These are phyloP conservation scores for Ctenicera cuprea DNA, from an alignment of 2,888 invertebrate genomes.

Conservation along the genomic window DNA sequence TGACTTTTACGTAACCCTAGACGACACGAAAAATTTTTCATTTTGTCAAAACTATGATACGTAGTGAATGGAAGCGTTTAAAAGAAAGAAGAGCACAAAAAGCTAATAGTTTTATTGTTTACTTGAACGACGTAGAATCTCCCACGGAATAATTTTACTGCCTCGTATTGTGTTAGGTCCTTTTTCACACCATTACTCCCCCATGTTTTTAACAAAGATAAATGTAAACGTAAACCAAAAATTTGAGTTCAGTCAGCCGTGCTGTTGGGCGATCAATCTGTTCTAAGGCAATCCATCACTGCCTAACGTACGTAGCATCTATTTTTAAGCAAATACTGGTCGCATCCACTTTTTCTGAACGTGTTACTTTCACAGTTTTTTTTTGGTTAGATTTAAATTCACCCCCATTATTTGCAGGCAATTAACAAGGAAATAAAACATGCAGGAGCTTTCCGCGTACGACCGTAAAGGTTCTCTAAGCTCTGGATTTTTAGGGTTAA, in stretches of 20 bases:
- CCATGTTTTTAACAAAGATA: conserved; percentile 47
- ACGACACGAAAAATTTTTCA: conserved; percentile 7
- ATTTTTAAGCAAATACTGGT: conserved; percentile 42
- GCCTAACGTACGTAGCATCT: conserved; percentile 36
- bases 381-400: not conserved
- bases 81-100: conserved; percentile 19
- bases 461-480: conserved; percentile 35
- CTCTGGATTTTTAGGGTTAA: conserved; percentile 38
- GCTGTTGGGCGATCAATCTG: conserved; percentile 46
- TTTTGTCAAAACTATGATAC: conserved; percentile 24
- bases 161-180: conserved; percentile 23
- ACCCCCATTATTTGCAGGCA: conserved; percentile 36
- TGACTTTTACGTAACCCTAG: not conserved
- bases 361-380: conserved; percentile 1
- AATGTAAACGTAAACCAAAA: conserved; percentile 47
- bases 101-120: conserved; percentile 34
- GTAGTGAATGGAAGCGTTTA: conserved; percentile 10
- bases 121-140: conserved; percentile 12
- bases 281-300: conserved; percentile 44
- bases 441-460: conserved; percentile 19
- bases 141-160: conserved; percentile 1
- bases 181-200: conserved; percentile 43
- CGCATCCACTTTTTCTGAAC: conserved; percentile 6
- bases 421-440: conserved; percentile 41
- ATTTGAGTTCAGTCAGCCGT: conserved; percentile 43